Conservation (phyloP, 1,140 invertebrate genomes). For the Diabrotica virgifera region DNA sequence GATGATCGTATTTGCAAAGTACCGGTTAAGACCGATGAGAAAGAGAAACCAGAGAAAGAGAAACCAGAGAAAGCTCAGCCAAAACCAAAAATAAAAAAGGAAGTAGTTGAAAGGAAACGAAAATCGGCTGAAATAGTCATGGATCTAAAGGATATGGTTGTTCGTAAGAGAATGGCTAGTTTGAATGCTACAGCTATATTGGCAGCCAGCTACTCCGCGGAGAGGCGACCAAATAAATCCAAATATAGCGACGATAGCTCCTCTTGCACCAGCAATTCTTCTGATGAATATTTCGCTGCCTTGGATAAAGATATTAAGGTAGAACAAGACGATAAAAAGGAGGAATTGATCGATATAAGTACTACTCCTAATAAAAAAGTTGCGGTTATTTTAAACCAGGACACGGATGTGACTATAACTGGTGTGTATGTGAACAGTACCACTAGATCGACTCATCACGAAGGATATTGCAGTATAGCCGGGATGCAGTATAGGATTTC, state of each 20-base stretch:
- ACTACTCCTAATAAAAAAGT: conserved; percentile 58
- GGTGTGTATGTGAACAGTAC: conserved; percentile 73
- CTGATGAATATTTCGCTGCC: conserved; percentile 39
- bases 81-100: conserved; percentile 31
- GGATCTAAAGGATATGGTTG: conserved; percentile 84
- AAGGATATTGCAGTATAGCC: conserved; percentile 77
- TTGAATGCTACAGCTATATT: conserved; percentile 90
- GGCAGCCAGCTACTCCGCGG: conserved; percentile 79
- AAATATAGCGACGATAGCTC: conserved; percentile 54
- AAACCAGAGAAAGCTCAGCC: conserved; percentile 20
- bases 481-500: conserved; percentile 80
- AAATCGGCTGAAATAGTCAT: conserved; percentile 64
- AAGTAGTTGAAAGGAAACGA: conserved; percentile 25
- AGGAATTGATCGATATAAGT: conserved; percentile 56
- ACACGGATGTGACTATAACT: conserved; percentile 82
- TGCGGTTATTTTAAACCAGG: conserved; percentile 72
- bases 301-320: conserved; percentile 49
- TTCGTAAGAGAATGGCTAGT: conserved; percentile 88
- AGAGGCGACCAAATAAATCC: conserved; percentile 62
- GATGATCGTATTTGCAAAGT: conserved; percentile 30
- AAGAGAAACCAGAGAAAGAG: conserved; percentile 19
- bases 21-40: conserved; percentile 27
- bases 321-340: conserved; percentile 47
- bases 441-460: conserved; percentile 70
- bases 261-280: conserved; percentile 55